Evolutionary conservation across 37 sponge, comb jelly and placozoan species (phyloP).

Genomic region (Oopsacas minuta): DNA sequence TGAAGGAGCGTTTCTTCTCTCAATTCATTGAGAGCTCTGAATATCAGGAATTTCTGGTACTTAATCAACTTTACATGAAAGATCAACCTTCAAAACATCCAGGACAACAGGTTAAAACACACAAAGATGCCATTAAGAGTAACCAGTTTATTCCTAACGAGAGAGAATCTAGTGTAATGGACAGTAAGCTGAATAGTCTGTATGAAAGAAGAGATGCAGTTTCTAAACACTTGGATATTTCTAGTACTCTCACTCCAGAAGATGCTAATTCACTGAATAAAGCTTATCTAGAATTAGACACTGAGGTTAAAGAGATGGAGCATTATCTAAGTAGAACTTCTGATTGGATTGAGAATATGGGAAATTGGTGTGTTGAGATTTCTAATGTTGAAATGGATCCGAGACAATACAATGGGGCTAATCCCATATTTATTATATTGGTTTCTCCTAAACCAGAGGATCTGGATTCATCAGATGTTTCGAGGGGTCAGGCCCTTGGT

Average conservation of each 20-base stretch:
- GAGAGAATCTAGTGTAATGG: background rate
- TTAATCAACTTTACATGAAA: background rate
- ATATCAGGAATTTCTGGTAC: background rate
- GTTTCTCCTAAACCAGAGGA: background rate
- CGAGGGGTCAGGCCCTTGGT: slow-evolving; percentile 24
- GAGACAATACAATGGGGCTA: background rate
- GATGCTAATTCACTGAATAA: background rate
- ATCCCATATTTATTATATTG: background rate
- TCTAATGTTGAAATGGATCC: background rate
- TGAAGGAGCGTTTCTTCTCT: slow-evolving; percentile 5
- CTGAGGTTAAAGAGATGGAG: background rate
- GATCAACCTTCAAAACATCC: background rate
- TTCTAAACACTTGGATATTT: background rate
- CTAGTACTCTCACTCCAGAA: background rate
- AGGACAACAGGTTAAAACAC: background rate
- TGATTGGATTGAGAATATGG: background rate
- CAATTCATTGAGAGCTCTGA: slow-evolving; percentile 10
- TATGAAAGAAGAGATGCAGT: background rate
- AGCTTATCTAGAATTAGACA: background rate
- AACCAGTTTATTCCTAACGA: background rate
- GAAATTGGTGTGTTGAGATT: background rate
- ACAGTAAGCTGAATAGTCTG: background rate
- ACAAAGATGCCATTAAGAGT: background rate
- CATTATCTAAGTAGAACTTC: background rate
- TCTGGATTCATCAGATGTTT: background rate